Evolutionary conservation across 2,888 invertebrate genomes (phyloP).

Genomic region (Cecidostiba fungosa): DNA sequence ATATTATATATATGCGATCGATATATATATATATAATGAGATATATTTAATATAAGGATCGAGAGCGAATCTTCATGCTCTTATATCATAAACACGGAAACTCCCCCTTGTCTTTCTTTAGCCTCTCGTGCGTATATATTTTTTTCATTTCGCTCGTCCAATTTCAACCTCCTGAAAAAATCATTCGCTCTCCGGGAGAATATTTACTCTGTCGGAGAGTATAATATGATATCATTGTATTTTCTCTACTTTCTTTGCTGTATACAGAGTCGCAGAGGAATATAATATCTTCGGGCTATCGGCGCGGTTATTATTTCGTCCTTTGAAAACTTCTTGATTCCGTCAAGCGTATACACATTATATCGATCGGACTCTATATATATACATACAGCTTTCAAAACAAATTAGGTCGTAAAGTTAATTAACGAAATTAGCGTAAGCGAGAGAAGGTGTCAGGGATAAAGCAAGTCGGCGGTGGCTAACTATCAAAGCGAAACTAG

Average conservation of each 20-base stretch:
- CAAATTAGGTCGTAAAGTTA: conserved; percentile 44
- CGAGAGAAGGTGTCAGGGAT: background rate
- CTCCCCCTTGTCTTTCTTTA: conserved; percentile 52
- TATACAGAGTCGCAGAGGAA: too few species aligned
- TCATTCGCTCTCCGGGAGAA: background rate
- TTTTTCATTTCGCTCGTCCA: background rate
- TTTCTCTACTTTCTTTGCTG: background rate
- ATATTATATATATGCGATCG: too few species aligned
- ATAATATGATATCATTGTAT: background rate
- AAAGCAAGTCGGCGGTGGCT: background rate
- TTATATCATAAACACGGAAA: too few species aligned
- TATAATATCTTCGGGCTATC: background rate
- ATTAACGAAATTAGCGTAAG: conserved; percentile 48
- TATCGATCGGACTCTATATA: background rate
- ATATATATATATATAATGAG: conserved; percentile 55
- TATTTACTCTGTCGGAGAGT: background rate
- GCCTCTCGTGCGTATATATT: conserved; percentile 10
- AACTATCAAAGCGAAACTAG: conserved; percentile 16
- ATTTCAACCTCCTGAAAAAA: background rate
- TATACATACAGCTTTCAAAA: conserved; percentile 15
- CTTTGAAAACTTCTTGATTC: conserved; percentile 23
- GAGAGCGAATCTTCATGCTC: background rate
- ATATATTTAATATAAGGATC: conserved; percentile 57
- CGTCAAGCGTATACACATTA: background rate
- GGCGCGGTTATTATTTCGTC: background rate